Base-by-base conservation (phyloP, 2,797 vertebrate species). In the Epinephelus coioides region DNA sequence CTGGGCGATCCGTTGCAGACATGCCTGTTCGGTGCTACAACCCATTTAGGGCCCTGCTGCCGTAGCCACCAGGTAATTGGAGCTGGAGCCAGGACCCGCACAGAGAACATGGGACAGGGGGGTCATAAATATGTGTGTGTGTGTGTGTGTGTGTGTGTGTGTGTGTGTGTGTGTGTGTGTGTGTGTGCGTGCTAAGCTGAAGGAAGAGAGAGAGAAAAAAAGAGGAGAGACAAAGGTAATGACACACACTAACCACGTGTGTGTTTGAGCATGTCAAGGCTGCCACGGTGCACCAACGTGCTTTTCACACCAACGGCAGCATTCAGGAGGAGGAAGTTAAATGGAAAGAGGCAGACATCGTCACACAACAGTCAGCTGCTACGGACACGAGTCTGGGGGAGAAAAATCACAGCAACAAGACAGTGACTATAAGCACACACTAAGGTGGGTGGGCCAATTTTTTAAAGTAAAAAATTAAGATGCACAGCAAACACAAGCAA, bases 31-130 rank as follows among this genome's bases (percentile, higher is more conserved):
- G 82, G 91, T 94, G 94, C 92, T 95, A 91, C 81, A 91, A 95
- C 95, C 93, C 86, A 98, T 98, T 99, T 98, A 97, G 94, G 95
- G 90, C 92, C 89, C 94, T 94, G 92, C 92, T 92, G 82, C 90
- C 90, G 81, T 38, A 73, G 87, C 83, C 83, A 78, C 79, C 82
- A 64, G 79, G 86, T 96, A 96, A 96, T 96, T 96, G 95, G 85
- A 86, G 78, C 85, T 78, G 77, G 81, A 86, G 85, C 84, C 83
- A 73, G 86, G 88, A 93, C 89, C 84, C 87, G 94, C 95, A 95
- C 95, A 95, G 79, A 87, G 80, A 84, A 85, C 80, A 87, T 89
- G 71, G 89, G 81, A 80, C 47, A 27, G 61, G 79, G 77, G 80
- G 83, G 59, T 60, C 4, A 19, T 62, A 54, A 27, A 75, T 66